Evolutionary conservation across 1,140 invertebrate species (phyloP), one percentile per base, ranked within the genome.

Genomic region (Solenopsis invicta): DNA sequence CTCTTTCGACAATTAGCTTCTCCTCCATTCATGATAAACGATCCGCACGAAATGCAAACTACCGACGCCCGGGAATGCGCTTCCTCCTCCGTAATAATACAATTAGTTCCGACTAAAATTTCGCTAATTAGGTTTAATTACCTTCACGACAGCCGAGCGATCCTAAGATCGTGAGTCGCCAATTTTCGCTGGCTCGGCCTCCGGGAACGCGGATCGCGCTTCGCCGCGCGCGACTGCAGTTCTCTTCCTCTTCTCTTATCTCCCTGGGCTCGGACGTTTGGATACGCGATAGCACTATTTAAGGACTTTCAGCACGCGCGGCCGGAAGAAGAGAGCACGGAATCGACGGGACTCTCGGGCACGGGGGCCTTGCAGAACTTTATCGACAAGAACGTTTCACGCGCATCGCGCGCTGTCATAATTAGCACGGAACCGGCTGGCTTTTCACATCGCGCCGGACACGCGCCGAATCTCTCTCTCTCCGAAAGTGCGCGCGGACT

Each of bases 301-400:
- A 16, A 84, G 34, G 56, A 74, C n/a, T n/a, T 13, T 2, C n/a
- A 45, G 45, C 66, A 21, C 18, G 34, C 9, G 54, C 9, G 37
- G 5, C 52, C 13, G 41, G 67, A 29, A 37, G 37, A 12, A 37
- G 80, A 82, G 41, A 61, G 52, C 67, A 41, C 67, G 24, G 21
- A 48, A 52, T 66, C 62, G 24, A 21, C 45, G n/a, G n/a, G n/a
- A 9, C 24, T n/a, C 72, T 77, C n/a, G 56, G 41, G 29, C 29
- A 29, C 29, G 29, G 29, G 29, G 29, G 29, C 29, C 45, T 50
- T 41, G 48, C 29, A 59, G n/a, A 77, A 64, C 5, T 62, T 54
- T 66, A 78, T 85, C 82, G 74, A 78, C 48, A 29, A 34, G 50
- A 85, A 85, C 71, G 61, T 85, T 69, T 78, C 56, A 75, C 82